Conservation (phyloP, 2,113 vertebrate species). For the Sterrhoptilus dennistouni region DNA sequence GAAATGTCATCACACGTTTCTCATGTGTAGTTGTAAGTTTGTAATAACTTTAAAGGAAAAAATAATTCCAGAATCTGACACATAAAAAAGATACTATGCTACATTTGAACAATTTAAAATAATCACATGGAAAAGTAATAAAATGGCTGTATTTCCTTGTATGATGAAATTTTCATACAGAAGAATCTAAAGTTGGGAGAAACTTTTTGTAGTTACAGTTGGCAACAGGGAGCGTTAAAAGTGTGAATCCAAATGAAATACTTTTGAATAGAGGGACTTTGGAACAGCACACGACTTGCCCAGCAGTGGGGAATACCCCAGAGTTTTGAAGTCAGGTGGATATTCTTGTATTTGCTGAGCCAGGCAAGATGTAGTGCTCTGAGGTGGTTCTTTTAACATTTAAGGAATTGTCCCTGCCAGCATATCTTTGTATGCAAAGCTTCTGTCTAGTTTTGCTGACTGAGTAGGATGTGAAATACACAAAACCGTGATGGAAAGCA, state of each 20-base stretch:
- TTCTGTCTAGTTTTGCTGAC: neutral
- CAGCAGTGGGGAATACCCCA: neutral
- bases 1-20: neutral
- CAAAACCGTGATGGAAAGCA: neutral
- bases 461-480: neutral
- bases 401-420: neutral
- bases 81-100: neutral
- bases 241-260: neutral
- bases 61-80: neutral
- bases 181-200: neutral
- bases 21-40: neutral
- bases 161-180: no score
- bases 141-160: neutral
- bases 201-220: neutral
- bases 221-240: fast-evolving
- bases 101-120: neutral
- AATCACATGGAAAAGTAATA: fast-evolving
- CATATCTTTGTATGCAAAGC: neutral
- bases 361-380: neutral
- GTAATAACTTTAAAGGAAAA: neutral
- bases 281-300: neutral
- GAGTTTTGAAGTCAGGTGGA: neutral
- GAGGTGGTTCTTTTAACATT: neutral
- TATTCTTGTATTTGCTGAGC: neutral
- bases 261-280: neutral